Evolutionary conservation across 1,140 invertebrate genomes (phyloP), one percentile per base, ranked within the genome.

Genomic region (Manduca sexta): DNA sequence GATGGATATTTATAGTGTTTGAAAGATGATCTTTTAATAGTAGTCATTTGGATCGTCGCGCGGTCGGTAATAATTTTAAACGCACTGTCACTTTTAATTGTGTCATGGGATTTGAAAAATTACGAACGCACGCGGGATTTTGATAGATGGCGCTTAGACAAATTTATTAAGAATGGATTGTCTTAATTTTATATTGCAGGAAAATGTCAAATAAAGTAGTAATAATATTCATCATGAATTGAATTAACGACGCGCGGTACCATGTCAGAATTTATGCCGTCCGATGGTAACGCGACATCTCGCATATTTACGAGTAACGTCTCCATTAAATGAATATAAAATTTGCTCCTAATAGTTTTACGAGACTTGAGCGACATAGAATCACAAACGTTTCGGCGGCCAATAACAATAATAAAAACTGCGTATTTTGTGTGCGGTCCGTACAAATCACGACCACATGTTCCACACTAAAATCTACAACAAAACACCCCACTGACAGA

Each of bases 21-120:
- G 74, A 75, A 64, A 78, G 69, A 80, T 67, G 75, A 61, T 60
- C 59, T 73, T 79, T 83, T 79, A 81, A 81, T 78, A 69, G 69
- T 62, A 11, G 65, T 56, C 62, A 66, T 76, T 74, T 61, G 59
- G 53, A 54, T 49, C 38, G 57, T 42, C 41, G 17, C 21, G 16
- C 16, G 29, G 33, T 35, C 39, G 11, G 48, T 56, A 48, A 51
- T 58, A 57, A 50, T 56, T 61, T 57, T 45, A 45, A 55, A 55
- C 53, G 42, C 17, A 40, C 42, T 47, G 43, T 45, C 43, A 45
- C 35, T 33, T 45, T 30, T 45, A 40, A 41, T 40, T 34, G 16
- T 42, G 39, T 34, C 26, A 40, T 14, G 11, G 41, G 6, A 43
- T 14, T 21, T 43, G 41, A 43, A 29, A 30, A 43, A 43, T 43